Percentiles rank a stretch among this genome's conserved stretches.
phyloP scores from a whole-genome alignment of 2,797 vertebrate genomes.

The Cichlasoma orientale region DNA sequence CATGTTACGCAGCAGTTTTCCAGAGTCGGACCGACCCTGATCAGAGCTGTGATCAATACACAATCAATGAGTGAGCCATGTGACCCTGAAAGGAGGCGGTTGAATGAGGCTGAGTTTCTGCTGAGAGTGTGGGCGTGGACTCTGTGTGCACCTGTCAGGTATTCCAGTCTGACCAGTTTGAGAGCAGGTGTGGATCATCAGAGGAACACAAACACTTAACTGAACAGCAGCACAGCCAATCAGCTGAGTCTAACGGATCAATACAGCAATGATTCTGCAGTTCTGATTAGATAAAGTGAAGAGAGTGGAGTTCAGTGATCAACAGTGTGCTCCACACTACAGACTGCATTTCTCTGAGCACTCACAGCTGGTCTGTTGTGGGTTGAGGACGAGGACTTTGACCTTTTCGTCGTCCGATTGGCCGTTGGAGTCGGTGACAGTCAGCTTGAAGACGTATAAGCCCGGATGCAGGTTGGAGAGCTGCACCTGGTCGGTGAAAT shows the following conservation, averaged over 20 bases:
- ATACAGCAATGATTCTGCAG: neutral
- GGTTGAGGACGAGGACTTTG: conserved; percentile 82
- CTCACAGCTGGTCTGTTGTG: conserved; percentile 84
- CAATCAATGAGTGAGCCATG: neutral
- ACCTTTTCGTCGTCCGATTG: conserved; percentile 72
- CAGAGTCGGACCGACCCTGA: neutral
- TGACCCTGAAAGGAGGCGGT: neutral
- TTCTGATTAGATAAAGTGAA: neutral
- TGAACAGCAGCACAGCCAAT: neutral
- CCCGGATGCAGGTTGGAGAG: conserved; percentile 83
- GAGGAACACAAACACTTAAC: conserved; percentile 4
- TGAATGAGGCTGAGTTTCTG: neutral
- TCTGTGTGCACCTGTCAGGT: neutral
- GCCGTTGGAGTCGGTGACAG: conserved; percentile 74
- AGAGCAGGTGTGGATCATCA: neutral
- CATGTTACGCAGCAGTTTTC: neutral
- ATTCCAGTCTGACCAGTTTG: conserved; percentile 47
- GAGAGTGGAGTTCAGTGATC: neutral
- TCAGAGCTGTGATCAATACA: neutral
- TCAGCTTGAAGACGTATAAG: conserved; percentile 84
- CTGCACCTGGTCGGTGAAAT: conserved; percentile 74
- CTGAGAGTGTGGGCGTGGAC: conserved; percentile 2
- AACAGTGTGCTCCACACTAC: neutral
- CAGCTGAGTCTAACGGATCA: neutral
- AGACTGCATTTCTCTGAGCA: conserved; percentile 46